Conservation (phyloP, 2,888 invertebrate genomes). For the Esperia sulphurella region DNA sequence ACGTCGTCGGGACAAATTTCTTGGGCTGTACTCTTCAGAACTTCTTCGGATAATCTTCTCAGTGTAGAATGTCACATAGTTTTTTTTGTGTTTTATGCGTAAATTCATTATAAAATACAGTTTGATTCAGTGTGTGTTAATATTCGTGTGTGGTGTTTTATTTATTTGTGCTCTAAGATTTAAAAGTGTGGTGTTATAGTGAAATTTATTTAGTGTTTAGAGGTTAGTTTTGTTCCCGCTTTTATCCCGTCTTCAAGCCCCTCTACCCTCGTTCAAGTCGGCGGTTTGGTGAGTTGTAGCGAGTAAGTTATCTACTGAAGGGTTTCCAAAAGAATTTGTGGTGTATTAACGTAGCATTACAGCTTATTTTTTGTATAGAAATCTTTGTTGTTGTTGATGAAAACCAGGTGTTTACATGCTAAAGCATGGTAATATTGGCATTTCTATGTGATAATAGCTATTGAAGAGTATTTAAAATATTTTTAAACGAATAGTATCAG, state of each 20-base stretch:
- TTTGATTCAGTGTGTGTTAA: constrained; percentile 10
- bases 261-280: constrained; percentile 40
- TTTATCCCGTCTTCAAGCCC: constrained; percentile 33
- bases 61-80: constrained; percentile 59
- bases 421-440: not conserved
- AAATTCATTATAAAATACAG: constrained; percentile 28
- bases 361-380: not conserved
- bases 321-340: constrained; percentile 40
- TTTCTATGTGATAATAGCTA: constrained; percentile 7
- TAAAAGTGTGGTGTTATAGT: constrained; percentile 18
- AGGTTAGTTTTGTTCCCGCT: constrained; percentile 77
- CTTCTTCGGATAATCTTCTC: constrained; percentile 33
- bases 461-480: not conserved
- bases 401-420: constrained; percentile 7
- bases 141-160: constrained; percentile 10
- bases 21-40: constrained; percentile 18
- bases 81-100: constrained; percentile 55
- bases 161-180: not conserved
- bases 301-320: constrained; percentile 56
- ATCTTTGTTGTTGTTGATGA: constrained; percentile 11
- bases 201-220: constrained; percentile 37
- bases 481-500: too few relatives aligned
- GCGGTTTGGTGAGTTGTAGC: constrained; percentile 74
- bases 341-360: not conserved
- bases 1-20: constrained; percentile 16